Percentiles rank a stretch among this genome's conserved stretches.
Conservation (phyloP, 2,797 vertebrate species). For the Myiotriccus ornatus region DNA sequence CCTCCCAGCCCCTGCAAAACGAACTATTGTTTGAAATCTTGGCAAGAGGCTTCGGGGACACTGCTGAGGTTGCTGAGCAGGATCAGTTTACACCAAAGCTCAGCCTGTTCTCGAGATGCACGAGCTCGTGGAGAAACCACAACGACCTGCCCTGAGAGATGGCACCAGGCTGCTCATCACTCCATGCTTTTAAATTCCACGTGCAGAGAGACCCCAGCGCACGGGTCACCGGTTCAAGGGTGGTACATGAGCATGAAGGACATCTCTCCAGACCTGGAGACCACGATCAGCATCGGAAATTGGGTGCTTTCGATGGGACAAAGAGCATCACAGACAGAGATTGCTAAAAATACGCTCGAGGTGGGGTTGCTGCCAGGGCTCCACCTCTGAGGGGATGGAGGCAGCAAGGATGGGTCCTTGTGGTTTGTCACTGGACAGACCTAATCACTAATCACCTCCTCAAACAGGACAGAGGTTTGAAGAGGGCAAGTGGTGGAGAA, state of each 20-base stretch:
- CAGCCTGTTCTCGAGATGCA: background rate
- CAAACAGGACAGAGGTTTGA: accelerated
- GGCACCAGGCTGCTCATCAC: background rate
- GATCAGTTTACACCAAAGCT: background rate
- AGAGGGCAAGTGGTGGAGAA: background rate
- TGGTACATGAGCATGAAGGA: background rate
- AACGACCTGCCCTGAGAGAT: accelerated
- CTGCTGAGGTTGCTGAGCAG: conserved; percentile 10
- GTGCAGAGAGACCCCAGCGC: background rate
- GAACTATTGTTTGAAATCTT: conserved; percentile 37
- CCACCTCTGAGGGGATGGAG: background rate
- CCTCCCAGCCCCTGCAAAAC: conserved; percentile 38
- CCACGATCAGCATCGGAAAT: background rate
- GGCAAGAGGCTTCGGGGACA: background rate
- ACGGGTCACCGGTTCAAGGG: background rate
- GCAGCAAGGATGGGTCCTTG: accelerated
- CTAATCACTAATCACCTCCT: background rate
- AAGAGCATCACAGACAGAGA: background rate
- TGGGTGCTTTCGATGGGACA: background rate
- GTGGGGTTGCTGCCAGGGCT: background rate
- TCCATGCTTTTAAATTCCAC: background rate
- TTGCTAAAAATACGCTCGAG: background rate
- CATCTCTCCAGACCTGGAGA: background rate
- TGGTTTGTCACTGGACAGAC: background rate
- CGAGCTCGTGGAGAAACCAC: background rate